Base-by-base conservation (phyloP, 1,140 invertebrate genomes). In the Orius insidiosus region DNA sequence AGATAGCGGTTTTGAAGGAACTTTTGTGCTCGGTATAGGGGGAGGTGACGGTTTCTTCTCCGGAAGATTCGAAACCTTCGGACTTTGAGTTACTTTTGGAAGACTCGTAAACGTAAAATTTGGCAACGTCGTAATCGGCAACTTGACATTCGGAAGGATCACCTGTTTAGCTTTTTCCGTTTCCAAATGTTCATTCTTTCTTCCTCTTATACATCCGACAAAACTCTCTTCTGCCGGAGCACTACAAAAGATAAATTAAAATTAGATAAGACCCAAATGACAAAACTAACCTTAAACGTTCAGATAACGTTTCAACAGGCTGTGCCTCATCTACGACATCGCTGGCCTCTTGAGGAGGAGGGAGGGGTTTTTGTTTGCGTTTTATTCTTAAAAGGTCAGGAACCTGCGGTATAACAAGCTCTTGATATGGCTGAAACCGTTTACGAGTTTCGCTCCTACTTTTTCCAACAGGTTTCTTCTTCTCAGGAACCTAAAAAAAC, bases 331-430 rank as follows among this genome's bases (percentile, higher is more conserved):
- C 24, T 4, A 24, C 24, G 24, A 24, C 24, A 24, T 24, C 24
- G 24, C 24, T 24, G 24, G 24, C 7, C 7, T n/a, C 41, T 5
- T 24, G 3, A 44, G n/a, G 41, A 31, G 41, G 7, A 5, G 9
- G 41, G 9, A 30, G 15, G 19, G 41, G n/a, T 31, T n/a, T 8
- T 11, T 49, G 40, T 34, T 42, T 35, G 30, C 47, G 15, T 14
- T 49, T 49, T 31, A 49, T 34, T 6, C 47, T 36, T 7, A 49
- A 36, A 1, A 49, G 18, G 24, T 43, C 47, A 13, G 47, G 47
- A 31, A 49, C 44, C 11, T 31, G 41, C 13, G 47, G 47, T 11
- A 44, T 43, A 11, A 43, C 37, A n/a, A 49, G 35, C 16, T 49
- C 47, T 44, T 49, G 16, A 44, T 49, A 49, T 7, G 47, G 47